Conservation (phyloP, 2,888 invertebrate species). For the Hyposoter didymator region DNA sequence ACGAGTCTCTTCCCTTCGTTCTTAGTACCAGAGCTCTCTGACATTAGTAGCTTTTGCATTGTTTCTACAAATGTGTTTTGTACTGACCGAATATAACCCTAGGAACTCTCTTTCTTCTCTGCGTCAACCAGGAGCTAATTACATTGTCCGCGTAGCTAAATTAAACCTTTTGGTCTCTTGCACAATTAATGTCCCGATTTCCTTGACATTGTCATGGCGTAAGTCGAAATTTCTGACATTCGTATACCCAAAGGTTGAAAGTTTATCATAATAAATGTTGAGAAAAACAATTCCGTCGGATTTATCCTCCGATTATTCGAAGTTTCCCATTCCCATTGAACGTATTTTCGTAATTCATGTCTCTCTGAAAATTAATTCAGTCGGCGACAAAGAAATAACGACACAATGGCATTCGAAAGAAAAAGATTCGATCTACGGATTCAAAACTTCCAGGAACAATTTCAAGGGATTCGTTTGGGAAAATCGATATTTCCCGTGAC, state of each 20-base stretch:
- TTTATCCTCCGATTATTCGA: no score
- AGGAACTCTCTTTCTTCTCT: background rate
- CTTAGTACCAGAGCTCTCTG: background rate
- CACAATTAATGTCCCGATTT: background rate
- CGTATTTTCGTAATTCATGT: background rate
- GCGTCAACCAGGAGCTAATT: background rate
- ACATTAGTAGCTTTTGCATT: conserved; percentile 13
- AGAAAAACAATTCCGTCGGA: no score
- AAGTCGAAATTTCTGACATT: background rate
- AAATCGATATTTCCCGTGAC: no score
- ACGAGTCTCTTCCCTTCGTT: conserved; percentile 5
- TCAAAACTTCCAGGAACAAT: background rate
- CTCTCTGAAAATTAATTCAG: background rate
- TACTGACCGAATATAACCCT: background rate
- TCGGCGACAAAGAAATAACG: background rate
- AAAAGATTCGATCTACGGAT: background rate
- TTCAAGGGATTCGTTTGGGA: background rate
- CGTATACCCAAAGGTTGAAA: background rate
- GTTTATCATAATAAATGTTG: background rate
- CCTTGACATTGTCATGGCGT: background rate
- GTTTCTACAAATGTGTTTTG: background rate
- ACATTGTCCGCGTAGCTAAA: background rate
- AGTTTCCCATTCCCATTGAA: no score
- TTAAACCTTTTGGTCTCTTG: background rate
- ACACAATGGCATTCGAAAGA: background rate